Base-by-base conservation (phyloP, 2,888 invertebrate genomes). In the Matsumyia berberina region DNA sequence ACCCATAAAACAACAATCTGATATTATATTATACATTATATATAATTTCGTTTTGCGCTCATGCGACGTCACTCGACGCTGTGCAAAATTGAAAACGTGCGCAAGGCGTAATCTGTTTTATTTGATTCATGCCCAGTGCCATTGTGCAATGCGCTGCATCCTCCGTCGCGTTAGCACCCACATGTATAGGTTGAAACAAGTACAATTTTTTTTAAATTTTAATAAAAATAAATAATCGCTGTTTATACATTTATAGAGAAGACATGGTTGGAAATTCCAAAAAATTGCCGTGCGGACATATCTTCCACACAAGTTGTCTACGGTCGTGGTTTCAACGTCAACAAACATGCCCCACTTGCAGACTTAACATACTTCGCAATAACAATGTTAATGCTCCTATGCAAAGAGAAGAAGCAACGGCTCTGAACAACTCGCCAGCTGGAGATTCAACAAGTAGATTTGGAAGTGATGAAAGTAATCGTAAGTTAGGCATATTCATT, bases 291-390 rank as follows among this genome's bases (percentile, higher is more conserved):
- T 99, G 99, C 93, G 98, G 98, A 91, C 99, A 99, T 92, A 99
- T 99, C 89, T 99, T 99, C 93, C 99, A 99, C 92, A 97, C 98
- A 53, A 96, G 97, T 69, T 99, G 99, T 92, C 93, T 99, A 70
- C 95, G 99, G 58, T 98, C 98, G 42, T 99, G 99, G 99, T 99
- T 99, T 93, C 99, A 99, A 93, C 95, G 99, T 7, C 99, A 99
- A 91, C 99, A 99, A 93, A 99, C 99, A 4, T 99, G 99, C 90
- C 99, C 99, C 0, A 99, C 99, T 4, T 99, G 99, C 91, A 94
- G 99, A 11, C 93, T 98, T 86, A 98, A 99, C 92, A 98, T 94
- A 88, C 89, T 94, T 87, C 93, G 94, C 5, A 92, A 93, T 67
- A 93, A 91, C n/a, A 86, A 89, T 72, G 69, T 89, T 17, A 89